phyloP scores from a whole-genome alignment of 2,888 invertebrate genomes.

The Diloba caeruleocephala region DNA sequence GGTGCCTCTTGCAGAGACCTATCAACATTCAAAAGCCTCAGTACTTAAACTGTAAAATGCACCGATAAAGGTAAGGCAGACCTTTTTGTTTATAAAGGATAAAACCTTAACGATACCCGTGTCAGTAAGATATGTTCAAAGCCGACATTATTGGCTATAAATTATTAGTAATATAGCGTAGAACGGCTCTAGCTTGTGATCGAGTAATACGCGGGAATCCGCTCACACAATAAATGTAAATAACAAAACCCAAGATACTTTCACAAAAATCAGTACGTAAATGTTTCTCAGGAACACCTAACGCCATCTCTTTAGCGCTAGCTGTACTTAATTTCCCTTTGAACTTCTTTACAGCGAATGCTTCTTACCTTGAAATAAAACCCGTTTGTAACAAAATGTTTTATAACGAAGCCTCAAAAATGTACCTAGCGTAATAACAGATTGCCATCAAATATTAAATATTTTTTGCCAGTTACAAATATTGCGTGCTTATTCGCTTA shows the following conservation, averaged over 20 bases:
- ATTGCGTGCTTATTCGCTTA: neutral
- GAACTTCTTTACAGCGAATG: slow-evolving; percentile 3
- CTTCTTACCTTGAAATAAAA: neutral
- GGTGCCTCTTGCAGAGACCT: too few relatives aligned
- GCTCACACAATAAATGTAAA: slow-evolving; percentile 38
- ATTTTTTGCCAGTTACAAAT: neutral
- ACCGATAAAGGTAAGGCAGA: neutral
- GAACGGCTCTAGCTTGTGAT: slow-evolving; percentile 15
- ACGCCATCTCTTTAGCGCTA: slow-evolving; percentile 25
- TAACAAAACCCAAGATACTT: slow-evolving; percentile 35
- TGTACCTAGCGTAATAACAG: slow-evolving; percentile 18
- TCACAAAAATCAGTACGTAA: slow-evolving; percentile 17
- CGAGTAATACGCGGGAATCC: slow-evolving; percentile 27
- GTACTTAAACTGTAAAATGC: too few relatives aligned
- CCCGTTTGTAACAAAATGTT: slow-evolving; percentile 12
- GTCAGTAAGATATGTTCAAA: slow-evolving; percentile 30
- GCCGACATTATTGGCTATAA: slow-evolving; percentile 41
- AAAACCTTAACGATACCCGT: slow-evolving; percentile 5
- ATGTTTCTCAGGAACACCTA: slow-evolving; percentile 1
- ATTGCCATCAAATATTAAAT: slow-evolving; percentile 3
- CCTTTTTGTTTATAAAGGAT: slow-evolving; percentile 10
- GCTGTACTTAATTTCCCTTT: slow-evolving; percentile 15
- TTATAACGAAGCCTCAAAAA: slow-evolving; percentile 20
- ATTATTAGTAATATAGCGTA: slow-evolving; percentile 29
- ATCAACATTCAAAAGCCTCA: too few relatives aligned